Evolutionary conservation across 2,797 vertebrate genomes (phyloP), one percentile per base, ranked within the genome.

Genomic region (Sebastes minor): DNA sequence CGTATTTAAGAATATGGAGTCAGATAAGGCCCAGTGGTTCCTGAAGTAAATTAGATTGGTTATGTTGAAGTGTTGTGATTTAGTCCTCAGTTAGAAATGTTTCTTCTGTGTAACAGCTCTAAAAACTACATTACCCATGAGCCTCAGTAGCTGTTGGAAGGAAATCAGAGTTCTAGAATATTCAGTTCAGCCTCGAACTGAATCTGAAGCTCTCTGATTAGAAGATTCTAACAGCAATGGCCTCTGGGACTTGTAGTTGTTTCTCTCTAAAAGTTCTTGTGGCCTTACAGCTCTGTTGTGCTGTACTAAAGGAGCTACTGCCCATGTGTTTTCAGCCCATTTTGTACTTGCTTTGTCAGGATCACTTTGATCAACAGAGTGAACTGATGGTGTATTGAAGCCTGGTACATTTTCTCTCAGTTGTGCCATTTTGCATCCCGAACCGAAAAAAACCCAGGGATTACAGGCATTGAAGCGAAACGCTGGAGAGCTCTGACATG

Each of bases 321-420:
- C n/a, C 7, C 9, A 2, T 8, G 23, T 33, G 49, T 38, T 52
- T 32, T n/a, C 16, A 68, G n/a, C 16, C 38, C 23, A 35, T 14
- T 18, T 3, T 18, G 8, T 18, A 27, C 56, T 27, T 52, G 46
- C 46, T 52, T 9, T 14, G 23, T 71, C 14, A 25, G 20, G 32
- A 22, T 42, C 25, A 6, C 38, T 20, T 30, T 16, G 52, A 32
- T 5, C 6, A 13, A 56, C 35, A 32, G 8, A 12, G 28, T 33
- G 64, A 79, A 86, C 81, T 81, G 90, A 88, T 63, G 75, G 83
- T 76, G 83, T 74, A 79, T 52, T 86, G 83, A 88, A 63, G 75
- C 73, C 78, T 18, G 55, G 22, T 18, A 2, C 53, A 5, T 55
- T 22, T 20, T 16, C 69, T 49, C 16, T 35, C 81, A 59, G 10